These are phyloP conservation scores for Pseudomyrmex flavicornis DNA, from an alignment of 1,140 invertebrate species.

Conservation along the genomic window DNA sequence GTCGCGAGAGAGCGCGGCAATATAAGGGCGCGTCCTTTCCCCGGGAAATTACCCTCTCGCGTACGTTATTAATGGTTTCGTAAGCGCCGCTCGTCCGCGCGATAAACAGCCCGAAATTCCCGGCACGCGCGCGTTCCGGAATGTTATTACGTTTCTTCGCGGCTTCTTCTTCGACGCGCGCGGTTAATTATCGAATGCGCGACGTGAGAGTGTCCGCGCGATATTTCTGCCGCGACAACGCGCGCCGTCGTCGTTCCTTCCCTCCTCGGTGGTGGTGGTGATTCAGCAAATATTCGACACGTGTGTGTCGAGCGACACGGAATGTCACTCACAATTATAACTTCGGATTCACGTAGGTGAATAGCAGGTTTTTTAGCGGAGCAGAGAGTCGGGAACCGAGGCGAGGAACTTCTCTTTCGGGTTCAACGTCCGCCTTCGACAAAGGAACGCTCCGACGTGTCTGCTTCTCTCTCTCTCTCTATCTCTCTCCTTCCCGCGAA, in stretches of 20 bases:
- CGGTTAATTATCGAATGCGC: conserved; percentile 26
- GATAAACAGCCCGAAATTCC: conserved; percentile 49
- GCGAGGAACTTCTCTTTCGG: background rate
- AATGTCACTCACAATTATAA: background rate
- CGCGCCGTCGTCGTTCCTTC: too few species aligned
- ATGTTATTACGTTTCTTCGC: conserved; percentile 38
- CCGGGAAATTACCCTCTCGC: conserved; percentile 52
- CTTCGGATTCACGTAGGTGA: too few species aligned
- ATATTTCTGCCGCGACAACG: too few species aligned
- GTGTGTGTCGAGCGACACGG: too few species aligned
- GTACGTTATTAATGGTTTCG: conserved; percentile 54
- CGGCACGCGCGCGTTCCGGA: conserved; percentile 21
- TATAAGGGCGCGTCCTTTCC: background rate
- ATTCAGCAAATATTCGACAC: background rate
- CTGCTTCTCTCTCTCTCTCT: too few species aligned
- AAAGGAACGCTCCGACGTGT: conserved; percentile 4
- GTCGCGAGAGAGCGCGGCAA: background rate
- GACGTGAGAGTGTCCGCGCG: background rate
- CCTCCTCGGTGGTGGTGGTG: background rate
- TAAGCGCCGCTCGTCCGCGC: conserved; percentile 23
- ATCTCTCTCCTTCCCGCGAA: background rate
- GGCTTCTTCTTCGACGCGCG: background rate
- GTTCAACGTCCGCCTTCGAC: background rate
- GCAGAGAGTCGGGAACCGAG: background rate
- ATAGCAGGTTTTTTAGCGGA: too few species aligned